These are phyloP conservation scores for Paratrypauchen microcephalus DNA, from an alignment of 2,797 vertebrate species.

Conservation along the genomic window DNA sequence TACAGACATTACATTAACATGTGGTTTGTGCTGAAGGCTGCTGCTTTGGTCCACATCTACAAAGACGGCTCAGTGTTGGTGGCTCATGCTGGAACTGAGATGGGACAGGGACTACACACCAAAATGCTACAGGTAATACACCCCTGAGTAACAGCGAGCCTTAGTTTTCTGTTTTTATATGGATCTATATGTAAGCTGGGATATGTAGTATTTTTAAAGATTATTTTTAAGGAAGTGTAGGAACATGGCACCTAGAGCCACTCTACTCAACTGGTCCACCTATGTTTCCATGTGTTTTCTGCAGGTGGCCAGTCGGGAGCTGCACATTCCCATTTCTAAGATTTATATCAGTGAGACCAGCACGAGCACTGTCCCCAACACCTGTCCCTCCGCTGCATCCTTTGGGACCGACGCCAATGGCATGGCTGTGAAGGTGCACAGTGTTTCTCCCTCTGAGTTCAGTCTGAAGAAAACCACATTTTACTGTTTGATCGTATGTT, in stretches of 20 bases:
- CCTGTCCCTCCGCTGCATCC: constrained; percentile 80
- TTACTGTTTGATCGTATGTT: background rate
- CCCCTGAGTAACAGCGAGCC: background rate
- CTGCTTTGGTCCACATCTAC: constrained; percentile 85
- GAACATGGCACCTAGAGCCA: too few species aligned
- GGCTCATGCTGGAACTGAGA: constrained; percentile 80
- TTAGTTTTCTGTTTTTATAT: too few species aligned
- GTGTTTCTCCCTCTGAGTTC: background rate
- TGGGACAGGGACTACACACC: constrained; percentile 87
- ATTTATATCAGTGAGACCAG: constrained; percentile 88
- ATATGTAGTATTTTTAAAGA: too few species aligned
- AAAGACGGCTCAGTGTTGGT: constrained; percentile 85
- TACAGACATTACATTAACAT: background rate
- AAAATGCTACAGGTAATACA: constrained; percentile 84
- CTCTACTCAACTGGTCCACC: too few species aligned
- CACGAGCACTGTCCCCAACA: constrained; percentile 85
- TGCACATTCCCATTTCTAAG: constrained; percentile 79
- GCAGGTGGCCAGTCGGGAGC: constrained; percentile 87
- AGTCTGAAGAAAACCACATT: background rate
- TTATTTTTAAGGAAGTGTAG: too few species aligned
- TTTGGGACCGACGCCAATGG: constrained; percentile 87
- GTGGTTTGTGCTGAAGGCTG: constrained; percentile 64
- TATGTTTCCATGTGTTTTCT: constrained; percentile 11
- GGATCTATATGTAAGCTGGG: too few species aligned
- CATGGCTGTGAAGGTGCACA: constrained; percentile 86